Base-by-base conservation (phyloP, 2,113 vertebrate genomes). In the Callorhinus ursinus region DNA sequence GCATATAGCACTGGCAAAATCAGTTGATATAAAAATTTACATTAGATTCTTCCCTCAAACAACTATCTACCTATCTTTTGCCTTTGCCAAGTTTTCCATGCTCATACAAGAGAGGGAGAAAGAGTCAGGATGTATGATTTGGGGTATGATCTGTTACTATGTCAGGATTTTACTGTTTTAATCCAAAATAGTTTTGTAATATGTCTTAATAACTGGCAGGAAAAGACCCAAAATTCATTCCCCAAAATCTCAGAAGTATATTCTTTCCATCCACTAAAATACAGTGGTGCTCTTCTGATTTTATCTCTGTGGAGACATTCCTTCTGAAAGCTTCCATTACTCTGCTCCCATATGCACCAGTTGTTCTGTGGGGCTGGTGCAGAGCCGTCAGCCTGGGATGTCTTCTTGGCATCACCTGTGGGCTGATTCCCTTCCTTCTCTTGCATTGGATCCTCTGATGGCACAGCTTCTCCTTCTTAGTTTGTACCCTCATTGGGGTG, bases 401-500 rank as follows among this genome's bases (percentile, higher is more conserved):
- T 65, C 71, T 77, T 61, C 59, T 26, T 5, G 18, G 71, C 59
- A 1, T 16, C 59, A 13, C 19, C 46, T 24, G 31, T 4, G 36
- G 67, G 4, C 31, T 18, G 28, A 1, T 1, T 18, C n/a, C n/a
- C 49, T 18, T 24, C 39, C 7, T 49, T 39, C 59, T 39, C 26
- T 4, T 36, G 76, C 4, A 33, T 12, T 24, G 21, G 61, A 9
- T 18, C n/a, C 33, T 36, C 57, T 12, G n/a, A 28, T 67, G 0
- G 4, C 49, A 36, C 10, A n/a, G 51, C 2, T 2, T 10, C 49
- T 19, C n/a, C 10, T 71, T 28, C 22, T 74, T 31, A 2, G 55
- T 49, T 12, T 7, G 7, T 16, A 28, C 57, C 22, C 79, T 22
- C 7, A 2, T 0, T 2, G 1, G 13, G 13, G 26, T 16, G 5